phyloP scores from a whole-genome alignment of 2,888 invertebrate genomes.

The Exephanes ischioxanthus region DNA sequence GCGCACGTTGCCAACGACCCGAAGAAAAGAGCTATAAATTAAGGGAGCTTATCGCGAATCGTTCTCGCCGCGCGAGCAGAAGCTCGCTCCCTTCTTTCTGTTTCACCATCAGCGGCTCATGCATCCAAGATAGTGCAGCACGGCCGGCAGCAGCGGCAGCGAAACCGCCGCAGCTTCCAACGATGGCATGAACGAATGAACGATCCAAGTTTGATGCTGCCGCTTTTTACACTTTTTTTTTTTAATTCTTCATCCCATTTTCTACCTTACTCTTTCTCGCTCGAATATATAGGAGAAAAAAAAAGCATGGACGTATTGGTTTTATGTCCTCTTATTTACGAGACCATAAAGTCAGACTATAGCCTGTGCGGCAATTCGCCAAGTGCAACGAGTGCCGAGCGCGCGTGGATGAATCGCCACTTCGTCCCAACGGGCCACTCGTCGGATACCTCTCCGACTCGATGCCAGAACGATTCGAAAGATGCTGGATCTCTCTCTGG shows the following conservation, averaged over 20 bases:
- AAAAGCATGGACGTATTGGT: conserved; percentile 78
- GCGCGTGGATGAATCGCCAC: conserved; percentile 60
- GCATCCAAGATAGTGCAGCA: conserved; percentile 73
- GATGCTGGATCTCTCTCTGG: conserved; percentile 36
- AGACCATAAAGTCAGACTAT: conserved; percentile 78
- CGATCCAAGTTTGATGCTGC: conserved; percentile 24
- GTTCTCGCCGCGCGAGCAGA: conserved; percentile 75
- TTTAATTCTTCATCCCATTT: conserved; percentile 16
- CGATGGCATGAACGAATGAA: conserved; percentile 18
- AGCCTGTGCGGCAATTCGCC: conserved; percentile 72
- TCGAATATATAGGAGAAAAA: conserved; percentile 54
- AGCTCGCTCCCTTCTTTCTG: conserved; percentile 71
- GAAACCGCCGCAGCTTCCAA: conserved; percentile 15
- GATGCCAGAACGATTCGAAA: conserved; percentile 45
- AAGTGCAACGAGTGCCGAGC: conserved; percentile 62
- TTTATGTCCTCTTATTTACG: conserved; percentile 82
- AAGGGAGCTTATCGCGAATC: conserved; percentile 81
- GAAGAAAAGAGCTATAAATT: conserved; percentile 81
- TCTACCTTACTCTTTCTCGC: conserved; percentile 29
- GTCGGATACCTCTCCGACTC: conserved; percentile 29
- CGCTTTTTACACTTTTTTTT: background rate
- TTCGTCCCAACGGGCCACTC: conserved; percentile 64
- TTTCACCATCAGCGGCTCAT: conserved; percentile 50
- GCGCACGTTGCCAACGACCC: conserved; percentile 75
- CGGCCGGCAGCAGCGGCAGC: conserved; percentile 33